Conservation (phyloP, 1,140 invertebrate species). For the Achroia grisella region DNA sequence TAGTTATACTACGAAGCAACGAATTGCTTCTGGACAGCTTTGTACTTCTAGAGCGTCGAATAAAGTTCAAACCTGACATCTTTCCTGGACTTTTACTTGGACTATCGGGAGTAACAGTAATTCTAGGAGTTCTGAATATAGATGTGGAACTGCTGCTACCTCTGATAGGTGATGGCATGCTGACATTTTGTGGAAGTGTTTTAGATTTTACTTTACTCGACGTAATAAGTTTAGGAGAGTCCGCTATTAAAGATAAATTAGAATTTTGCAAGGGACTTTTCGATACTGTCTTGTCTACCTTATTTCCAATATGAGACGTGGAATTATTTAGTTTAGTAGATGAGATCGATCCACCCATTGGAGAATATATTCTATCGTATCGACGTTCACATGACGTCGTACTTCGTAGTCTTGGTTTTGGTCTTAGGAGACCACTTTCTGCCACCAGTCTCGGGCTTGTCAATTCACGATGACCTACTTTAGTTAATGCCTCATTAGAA, state of each 20-base stretch:
- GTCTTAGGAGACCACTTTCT: conserved; percentile 35
- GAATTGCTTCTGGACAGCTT: conserved; percentile 81
- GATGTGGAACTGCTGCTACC: conserved; percentile 61
- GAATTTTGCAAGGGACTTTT: conserved; percentile 58
- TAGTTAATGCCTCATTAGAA: conserved; percentile 54
- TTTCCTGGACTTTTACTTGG: conserved; percentile 69
- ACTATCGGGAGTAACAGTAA: conserved; percentile 60
- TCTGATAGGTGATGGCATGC: conserved; percentile 54
- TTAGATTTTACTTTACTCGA: conserved; percentile 74
- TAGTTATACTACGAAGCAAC: conserved; percentile 68
- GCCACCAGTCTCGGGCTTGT: conserved; percentile 53
- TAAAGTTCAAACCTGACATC: conserved; percentile 74
- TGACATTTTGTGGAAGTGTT: conserved; percentile 74
- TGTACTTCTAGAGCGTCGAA: conserved; percentile 81
- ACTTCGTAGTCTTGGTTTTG: conserved; percentile 52
- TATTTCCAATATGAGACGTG: conserved; percentile 41
- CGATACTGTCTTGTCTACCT: conserved; percentile 32
- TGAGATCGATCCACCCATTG: conserved; percentile 51
- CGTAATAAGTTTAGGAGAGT: conserved; percentile 55
- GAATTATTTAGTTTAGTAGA: conserved; percentile 55
- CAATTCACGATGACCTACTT: conserved; percentile 44
- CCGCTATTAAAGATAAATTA: conserved; percentile 62
- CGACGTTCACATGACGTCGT: conserved; percentile 61
- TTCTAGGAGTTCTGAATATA: conserved; percentile 65
- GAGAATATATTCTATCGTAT: conserved; percentile 59